phyloP scores from a whole-genome alignment of 2,113 vertebrate genomes.

The Craseonycteris thonglongyai region DNA sequence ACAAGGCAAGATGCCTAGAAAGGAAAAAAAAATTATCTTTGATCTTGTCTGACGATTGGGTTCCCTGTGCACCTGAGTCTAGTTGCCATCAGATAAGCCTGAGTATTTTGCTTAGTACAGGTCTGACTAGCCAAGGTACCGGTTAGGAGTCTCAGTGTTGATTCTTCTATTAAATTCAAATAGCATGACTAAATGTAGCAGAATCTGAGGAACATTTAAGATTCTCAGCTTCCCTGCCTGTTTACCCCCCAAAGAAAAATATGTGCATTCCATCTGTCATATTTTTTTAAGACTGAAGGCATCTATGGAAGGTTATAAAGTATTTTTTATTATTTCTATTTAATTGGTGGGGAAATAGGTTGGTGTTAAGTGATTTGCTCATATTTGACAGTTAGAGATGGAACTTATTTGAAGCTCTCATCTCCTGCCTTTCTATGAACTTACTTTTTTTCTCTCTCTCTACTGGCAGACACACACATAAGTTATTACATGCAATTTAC shows the following conservation, averaged over 20 bases:
- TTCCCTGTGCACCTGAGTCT: not conserved
- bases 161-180: constrained; percentile 34
- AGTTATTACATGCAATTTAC: constrained; percentile 39
- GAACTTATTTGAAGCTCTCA: not conserved
- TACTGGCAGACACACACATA: not conserved
- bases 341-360: not conserved
- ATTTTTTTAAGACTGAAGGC: constrained; percentile 23
- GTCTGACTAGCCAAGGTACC: constrained; percentile 23
- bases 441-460: not conserved
- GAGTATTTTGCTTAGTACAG: not conserved
- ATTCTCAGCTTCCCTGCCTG: not conserved
- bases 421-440: not conserved
- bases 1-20: not conserved
- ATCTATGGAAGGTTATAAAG: constrained; percentile 19
- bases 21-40: not conserved
- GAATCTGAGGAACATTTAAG: not conserved
- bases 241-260: not conserved
- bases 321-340: constrained; percentile 25
- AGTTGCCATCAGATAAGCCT: constrained; percentile 32
- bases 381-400: not conserved
- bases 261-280: constrained; percentile 43
- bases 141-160: constrained; percentile 14
- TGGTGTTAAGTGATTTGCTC: constrained; percentile 41
- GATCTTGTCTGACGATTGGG: constrained; percentile 20
- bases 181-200: constrained; percentile 3